These are phyloP conservation scores for Schlechtendalia chinensis DNA, from an alignment of 1,140 invertebrate genomes.

Conservation along the genomic window DNA sequence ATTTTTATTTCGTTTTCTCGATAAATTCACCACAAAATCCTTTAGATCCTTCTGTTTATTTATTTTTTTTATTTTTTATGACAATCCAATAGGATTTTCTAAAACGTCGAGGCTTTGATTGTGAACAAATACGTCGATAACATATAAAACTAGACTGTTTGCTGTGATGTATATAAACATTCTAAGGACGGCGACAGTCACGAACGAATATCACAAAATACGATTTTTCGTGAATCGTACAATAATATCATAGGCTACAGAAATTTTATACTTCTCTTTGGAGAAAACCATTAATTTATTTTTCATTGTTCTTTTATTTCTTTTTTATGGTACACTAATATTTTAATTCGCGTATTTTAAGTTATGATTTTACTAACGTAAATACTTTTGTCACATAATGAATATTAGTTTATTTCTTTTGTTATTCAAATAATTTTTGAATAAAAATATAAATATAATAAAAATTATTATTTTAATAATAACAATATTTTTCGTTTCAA, in stretches of 20 bases:
- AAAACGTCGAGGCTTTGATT: constrained; percentile 31
- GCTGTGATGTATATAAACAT: constrained; percentile 4
- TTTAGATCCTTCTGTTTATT: constrained; percentile 11
- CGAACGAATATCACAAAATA: constrained; percentile 12
- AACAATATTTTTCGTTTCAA: no score
- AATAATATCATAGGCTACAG: not conserved
- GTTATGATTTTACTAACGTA: no score
- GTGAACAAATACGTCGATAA: constrained; percentile 17
- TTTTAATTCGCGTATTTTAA: no score
- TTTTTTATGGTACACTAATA: no score
- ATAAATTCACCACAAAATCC: constrained; percentile 27
- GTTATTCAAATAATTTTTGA: no score
- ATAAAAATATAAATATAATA: no score
- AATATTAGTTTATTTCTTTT: no score
- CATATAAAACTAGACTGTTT: constrained; percentile 13
- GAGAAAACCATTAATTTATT: not conserved
- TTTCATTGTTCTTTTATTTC: no score
- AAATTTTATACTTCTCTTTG: not conserved
- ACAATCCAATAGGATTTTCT: constrained; percentile 13
- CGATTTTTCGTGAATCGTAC: not conserved
- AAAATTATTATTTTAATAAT: no score
- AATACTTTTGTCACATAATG: no score
- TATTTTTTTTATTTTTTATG: not conserved
- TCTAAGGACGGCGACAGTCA: constrained; percentile 13
- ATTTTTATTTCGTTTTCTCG: constrained; percentile 5